Conservation (phyloP, 2,888 invertebrate genomes). For the Pandemis corylana region DNA sequence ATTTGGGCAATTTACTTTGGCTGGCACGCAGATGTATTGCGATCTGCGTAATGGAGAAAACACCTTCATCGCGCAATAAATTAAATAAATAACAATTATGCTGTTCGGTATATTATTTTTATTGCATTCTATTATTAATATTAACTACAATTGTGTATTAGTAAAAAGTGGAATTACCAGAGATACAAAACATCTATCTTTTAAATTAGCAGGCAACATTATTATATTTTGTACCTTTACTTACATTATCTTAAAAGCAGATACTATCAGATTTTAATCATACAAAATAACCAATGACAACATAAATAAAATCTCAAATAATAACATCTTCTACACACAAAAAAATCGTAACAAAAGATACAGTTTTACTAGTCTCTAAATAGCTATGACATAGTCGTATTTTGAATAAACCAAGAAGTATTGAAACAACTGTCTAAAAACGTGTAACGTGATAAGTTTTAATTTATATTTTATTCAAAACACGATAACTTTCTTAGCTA, state of each 20-base stretch:
- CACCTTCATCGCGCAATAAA: background rate
- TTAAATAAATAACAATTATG: constrained; percentile 43
- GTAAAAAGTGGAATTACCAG: constrained; percentile 63
- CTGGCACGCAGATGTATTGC: background rate
- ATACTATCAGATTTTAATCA: constrained; percentile 10
- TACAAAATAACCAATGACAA: constrained; percentile 43
- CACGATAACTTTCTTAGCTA: no score
- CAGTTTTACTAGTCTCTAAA: background rate
- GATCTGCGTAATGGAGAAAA: background rate
- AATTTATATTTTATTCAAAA: no score
- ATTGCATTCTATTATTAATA: constrained; percentile 46
- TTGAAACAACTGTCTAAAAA: no score
- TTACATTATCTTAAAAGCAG: constrained; percentile 31
- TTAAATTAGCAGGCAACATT: constrained; percentile 26
- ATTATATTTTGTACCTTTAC: constrained; percentile 43
- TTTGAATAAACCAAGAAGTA: no score
- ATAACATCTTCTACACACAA: constrained; percentile 44
- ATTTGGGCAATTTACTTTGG: background rate
- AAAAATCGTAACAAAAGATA: constrained; percentile 38
- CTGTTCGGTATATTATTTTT: constrained; percentile 53
- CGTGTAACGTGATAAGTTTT: no score
- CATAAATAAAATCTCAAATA: constrained; percentile 47
- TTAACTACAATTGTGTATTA: constrained; percentile 59
- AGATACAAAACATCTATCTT: constrained; percentile 51
- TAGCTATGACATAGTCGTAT: no score